Conservation (phyloP, 92 coral and sea anemone species). For the Heliopora coerulea region DNA sequence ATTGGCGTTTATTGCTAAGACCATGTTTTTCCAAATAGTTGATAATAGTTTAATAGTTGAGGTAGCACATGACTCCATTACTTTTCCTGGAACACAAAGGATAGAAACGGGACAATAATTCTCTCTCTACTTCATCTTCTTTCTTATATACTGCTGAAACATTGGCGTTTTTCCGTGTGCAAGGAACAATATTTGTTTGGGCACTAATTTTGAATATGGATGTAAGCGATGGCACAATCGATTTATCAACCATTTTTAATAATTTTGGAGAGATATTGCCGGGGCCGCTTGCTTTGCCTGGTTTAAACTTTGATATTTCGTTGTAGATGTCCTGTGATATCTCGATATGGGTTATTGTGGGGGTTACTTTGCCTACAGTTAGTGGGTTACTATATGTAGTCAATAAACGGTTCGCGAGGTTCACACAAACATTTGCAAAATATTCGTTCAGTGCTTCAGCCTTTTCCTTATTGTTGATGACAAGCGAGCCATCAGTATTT, state of each 20-base stretch:
- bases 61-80: constrained; percentile 14
- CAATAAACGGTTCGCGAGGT: constrained; percentile 36
- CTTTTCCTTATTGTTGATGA: constrained; percentile 40
- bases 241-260: constrained; percentile 32
- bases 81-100: constrained; percentile 48
- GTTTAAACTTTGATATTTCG: constrained; percentile 25
- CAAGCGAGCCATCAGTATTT: constrained; percentile 28
- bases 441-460: constrained; percentile 22
- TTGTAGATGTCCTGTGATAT: background rate
- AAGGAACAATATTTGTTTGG: background rate
- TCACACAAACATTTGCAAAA: constrained; percentile 40
- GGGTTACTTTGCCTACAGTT: too few species aligned
- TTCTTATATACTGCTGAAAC: constrained; percentile 40
- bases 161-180: background rate
- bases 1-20: constrained; percentile 43
- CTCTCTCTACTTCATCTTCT: constrained; percentile 43
- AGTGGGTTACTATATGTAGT: too few species aligned
- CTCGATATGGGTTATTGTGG: background rate
- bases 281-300: constrained; percentile 47
- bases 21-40: constrained; percentile 29
- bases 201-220: constrained; percentile 20
- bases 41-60: background rate
- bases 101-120: constrained; percentile 34
- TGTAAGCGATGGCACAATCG: constrained; percentile 42
- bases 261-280: constrained; percentile 43